Conservation (phyloP, 2,797 vertebrate species). For the Hybognathus amarus region DNA sequence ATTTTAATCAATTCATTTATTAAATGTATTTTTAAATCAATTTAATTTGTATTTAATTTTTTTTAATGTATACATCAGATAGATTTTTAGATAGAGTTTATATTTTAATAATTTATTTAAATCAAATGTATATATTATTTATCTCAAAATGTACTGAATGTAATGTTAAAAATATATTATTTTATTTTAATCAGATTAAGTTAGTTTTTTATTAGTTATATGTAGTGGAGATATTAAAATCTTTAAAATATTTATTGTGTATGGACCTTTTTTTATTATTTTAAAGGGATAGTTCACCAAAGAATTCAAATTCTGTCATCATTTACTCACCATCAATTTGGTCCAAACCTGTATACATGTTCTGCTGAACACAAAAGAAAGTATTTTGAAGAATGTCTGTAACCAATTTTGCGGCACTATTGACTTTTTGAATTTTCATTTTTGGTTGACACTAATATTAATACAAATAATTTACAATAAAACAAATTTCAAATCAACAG, state of each 20-base stretch:
- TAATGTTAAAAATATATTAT: not conserved
- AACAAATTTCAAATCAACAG: not conserved
- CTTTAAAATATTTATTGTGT: not conserved
- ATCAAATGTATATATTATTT: not conserved
- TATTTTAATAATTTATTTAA: not conserved
- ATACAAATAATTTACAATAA: too few species aligned
- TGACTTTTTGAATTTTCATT: too few species aligned
- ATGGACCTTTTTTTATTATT: too few species aligned
- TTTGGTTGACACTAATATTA: too few species aligned
- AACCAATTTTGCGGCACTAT: too few species aligned
- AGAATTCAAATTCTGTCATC: too few species aligned
- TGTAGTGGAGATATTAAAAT: not conserved
- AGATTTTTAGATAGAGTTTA: not conserved
- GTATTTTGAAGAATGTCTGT: too few species aligned
- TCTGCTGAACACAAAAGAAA: too few species aligned
- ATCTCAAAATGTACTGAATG: not conserved
- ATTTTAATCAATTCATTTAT: not conserved
- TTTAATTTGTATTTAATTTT: not conserved
- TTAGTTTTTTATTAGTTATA: too few species aligned
- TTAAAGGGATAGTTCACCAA: too few species aligned
- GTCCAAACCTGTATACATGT: too few species aligned
- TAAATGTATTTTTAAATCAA: not conserved
- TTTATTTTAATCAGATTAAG: not conserved
- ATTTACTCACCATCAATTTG: too few species aligned
- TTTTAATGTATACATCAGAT: not conserved